These are phyloP conservation scores for Diadophis punctatus DNA, from an alignment of 2,113 vertebrate species.

Conservation along the genomic window DNA sequence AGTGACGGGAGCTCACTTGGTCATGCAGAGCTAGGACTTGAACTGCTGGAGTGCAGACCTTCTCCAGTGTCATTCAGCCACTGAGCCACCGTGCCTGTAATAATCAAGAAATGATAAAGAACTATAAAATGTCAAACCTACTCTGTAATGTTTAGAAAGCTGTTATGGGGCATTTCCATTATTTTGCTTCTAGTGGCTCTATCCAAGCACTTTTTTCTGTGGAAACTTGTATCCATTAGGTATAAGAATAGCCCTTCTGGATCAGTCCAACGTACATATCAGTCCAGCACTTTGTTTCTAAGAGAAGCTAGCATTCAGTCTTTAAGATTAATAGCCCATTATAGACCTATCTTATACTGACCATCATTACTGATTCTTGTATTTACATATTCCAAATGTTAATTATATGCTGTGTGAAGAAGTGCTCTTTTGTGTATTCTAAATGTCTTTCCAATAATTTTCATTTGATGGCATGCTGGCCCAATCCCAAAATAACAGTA, in stretches of 20 bases:
- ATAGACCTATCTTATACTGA: neutral
- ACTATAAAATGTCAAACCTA: neutral
- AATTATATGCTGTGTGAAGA: neutral
- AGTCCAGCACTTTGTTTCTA: neutral
- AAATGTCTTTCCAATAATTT: neutral
- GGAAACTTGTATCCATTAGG: neutral
- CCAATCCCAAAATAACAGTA: neutral
- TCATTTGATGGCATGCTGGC: neutral
- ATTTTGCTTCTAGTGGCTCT: neutral
- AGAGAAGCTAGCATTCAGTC: neutral
- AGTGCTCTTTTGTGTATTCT: neutral
- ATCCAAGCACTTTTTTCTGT: neutral
- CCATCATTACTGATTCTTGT: neutral
- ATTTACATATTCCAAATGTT: neutral
- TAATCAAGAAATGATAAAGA: neutral
- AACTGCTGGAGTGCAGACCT: neutral
- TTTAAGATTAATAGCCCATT: neutral
- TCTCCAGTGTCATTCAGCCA: neutral
- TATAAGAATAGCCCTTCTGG: neutral
- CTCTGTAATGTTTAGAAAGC: neutral
- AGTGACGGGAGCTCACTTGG: neutral
- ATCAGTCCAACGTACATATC: neutral
- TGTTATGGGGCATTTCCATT: neutral
- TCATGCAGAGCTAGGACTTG: neutral
- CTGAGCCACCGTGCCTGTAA: neutral